phyloP scores from a whole-genome alignment of 2,797 vertebrate species.

The Parotocinclus haroldoi region DNA sequence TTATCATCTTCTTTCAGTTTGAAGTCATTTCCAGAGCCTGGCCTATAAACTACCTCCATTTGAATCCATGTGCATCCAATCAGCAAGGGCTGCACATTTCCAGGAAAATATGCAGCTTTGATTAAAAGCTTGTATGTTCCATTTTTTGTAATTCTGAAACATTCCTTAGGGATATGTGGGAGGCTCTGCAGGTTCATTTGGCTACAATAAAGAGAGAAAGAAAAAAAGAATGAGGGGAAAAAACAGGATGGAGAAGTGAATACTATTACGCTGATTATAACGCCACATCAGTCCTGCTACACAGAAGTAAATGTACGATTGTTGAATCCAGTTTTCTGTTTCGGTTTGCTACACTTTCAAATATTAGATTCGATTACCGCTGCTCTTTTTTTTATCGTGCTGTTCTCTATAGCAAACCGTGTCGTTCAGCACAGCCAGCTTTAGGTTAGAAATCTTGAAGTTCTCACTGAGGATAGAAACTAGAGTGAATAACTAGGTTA shows the following conservation, averaged over 20 bases:
- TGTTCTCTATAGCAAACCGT: background rate
- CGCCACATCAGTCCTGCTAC: constrained; percentile 32
- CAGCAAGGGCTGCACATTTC: constrained; percentile 18
- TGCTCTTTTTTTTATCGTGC: constrained; percentile 14
- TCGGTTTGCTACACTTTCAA: constrained; percentile 17
- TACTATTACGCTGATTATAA: constrained; percentile 30
- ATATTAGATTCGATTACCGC: constrained; percentile 36
- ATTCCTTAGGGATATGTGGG: constrained; percentile 40
- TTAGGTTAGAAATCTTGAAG: too few relatives aligned
- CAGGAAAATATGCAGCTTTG: constrained; percentile 35
- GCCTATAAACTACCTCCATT: constrained; percentile 26
- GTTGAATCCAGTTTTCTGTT: constrained; percentile 32
- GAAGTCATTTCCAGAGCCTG: constrained; percentile 29
- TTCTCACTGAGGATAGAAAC: too few relatives aligned
- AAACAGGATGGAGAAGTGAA: constrained; percentile 9
- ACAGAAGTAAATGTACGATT: constrained; percentile 32
- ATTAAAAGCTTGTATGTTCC: constrained; percentile 16
- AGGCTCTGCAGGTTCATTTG: constrained; percentile 31
- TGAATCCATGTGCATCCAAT: constrained; percentile 32
- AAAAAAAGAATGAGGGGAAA: constrained; percentile 1
- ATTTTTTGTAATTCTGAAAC: constrained; percentile 15
- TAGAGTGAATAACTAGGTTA: too few relatives aligned
- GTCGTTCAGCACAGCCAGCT: too few relatives aligned
- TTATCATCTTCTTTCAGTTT: constrained; percentile 31
- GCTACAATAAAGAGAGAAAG: constrained; percentile 3